These are phyloP conservation scores for Mesocricetus auratus DNA, from an alignment of 2,113 vertebrate genomes.

Conservation along the genomic window DNA sequence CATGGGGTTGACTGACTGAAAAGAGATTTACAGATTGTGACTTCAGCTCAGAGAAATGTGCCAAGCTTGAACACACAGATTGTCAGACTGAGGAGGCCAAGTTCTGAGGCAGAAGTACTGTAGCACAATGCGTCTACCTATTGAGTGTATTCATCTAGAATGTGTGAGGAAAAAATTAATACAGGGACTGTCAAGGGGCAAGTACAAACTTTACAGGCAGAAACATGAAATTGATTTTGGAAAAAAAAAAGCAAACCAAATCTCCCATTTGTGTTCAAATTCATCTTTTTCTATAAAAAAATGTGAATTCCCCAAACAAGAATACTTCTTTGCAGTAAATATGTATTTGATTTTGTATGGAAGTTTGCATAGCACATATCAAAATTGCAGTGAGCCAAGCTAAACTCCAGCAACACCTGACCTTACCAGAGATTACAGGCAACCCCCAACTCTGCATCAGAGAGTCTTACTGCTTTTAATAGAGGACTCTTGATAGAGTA, in stretches of 20 bases:
- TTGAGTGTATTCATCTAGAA: not conserved
- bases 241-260: constrained; percentile 27
- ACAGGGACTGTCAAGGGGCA: not conserved
- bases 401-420: not conserved
- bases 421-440: not conserved
- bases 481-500: not conserved
- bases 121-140: not conserved
- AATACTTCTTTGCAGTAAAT: constrained; percentile 32
- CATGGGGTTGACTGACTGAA: not conserved
- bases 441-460: not conserved
- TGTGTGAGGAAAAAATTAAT: not conserved
- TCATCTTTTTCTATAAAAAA: not conserved
- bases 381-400: not conserved
- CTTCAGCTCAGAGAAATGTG: not conserved
- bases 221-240: not conserved
- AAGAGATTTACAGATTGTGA: not conserved
- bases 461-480: not conserved
- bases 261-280: not conserved
- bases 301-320: not conserved
- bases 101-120: not conserved
- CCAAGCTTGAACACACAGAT: not conserved
- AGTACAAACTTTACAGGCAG: not conserved
- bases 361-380: not conserved
- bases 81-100: not conserved
- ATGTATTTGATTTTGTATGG: constrained; percentile 13